These are phyloP conservation scores for Columba livia DNA, from an alignment of 2,113 vertebrate genomes.

Conservation along the genomic window DNA sequence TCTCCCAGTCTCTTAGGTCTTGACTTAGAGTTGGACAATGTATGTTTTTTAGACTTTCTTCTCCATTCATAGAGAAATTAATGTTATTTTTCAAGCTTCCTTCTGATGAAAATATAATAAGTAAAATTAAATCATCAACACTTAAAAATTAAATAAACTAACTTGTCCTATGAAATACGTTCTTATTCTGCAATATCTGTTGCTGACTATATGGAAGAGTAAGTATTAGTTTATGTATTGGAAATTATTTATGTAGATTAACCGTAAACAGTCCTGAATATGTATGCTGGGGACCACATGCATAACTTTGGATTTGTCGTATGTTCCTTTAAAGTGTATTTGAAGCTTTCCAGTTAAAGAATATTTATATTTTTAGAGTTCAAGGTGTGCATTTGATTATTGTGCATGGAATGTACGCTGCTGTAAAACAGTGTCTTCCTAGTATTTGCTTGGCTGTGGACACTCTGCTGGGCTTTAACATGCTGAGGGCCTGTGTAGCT, in stretches of 20 bases:
- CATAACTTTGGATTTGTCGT: neutral
- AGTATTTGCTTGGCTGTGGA: neutral
- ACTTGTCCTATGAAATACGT: neutral
- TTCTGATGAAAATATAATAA: neutral
- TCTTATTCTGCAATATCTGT: neutral
- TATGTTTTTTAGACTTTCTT: neutral
- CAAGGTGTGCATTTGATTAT: neutral
- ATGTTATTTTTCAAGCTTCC: neutral
- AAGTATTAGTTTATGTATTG: neutral
- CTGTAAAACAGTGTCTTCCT: conserved; percentile 10
- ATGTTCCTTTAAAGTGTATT: neutral
- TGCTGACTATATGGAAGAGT: neutral
- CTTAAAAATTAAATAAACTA: neutral
- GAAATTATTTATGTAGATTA: neutral
- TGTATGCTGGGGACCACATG: neutral
- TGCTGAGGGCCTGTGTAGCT: neutral
- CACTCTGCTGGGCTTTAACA: neutral
- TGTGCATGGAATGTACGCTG: neutral
- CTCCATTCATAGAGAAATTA: neutral
- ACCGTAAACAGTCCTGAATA: neutral
- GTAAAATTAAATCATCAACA: neutral
- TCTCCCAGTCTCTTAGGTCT: neutral
- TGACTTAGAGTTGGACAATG: neutral
- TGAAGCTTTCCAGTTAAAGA: neutral
- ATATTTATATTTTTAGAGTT: neutral